Conservation (phyloP, 2,888 invertebrate species). For the Microctonus hyperodae region DNA sequence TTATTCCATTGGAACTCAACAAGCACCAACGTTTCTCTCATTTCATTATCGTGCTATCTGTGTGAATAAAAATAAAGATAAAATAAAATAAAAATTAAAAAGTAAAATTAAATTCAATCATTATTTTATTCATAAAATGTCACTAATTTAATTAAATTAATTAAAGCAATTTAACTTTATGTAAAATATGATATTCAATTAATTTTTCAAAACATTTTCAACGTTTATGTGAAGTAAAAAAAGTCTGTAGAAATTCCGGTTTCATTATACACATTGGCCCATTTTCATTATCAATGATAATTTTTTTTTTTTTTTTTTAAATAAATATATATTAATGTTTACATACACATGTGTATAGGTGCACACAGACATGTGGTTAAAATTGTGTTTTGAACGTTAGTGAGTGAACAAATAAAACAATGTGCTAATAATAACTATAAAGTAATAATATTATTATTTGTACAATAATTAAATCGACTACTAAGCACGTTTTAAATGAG, state of each 20-base stretch:
- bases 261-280: slow-evolving; percentile 44
- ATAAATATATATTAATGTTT: neutral
- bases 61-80: slow-evolving; percentile 14
- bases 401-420: slow-evolving; percentile 6
- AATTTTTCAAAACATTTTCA: slow-evolving; percentile 1
- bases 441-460: slow-evolving; percentile 27
- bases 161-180: neutral
- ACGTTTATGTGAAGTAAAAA: neutral
- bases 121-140: neutral
- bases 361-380: neutral
- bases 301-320: slow-evolving; percentile 25
- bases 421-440: neutral
- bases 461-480: slow-evolving; percentile 6
- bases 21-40: neutral
- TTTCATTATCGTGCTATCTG: slow-evolving; percentile 3
- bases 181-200: too few relatives aligned
- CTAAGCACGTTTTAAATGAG: neutral
- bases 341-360: too few relatives aligned
- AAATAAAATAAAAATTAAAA: slow-evolving; percentile 22
- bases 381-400: neutral
- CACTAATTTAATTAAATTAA: neutral
- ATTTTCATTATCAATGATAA: slow-evolving; percentile 49
- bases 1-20: slow-evolving; percentile 1
- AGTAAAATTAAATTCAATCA: too few relatives aligned
- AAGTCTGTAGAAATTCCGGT: slow-evolving; percentile 15